Evolutionary conservation across 1,140 invertebrate species (phyloP), one percentile per base, ranked within the genome.

Genomic region (Cotesia vestalis): DNA sequence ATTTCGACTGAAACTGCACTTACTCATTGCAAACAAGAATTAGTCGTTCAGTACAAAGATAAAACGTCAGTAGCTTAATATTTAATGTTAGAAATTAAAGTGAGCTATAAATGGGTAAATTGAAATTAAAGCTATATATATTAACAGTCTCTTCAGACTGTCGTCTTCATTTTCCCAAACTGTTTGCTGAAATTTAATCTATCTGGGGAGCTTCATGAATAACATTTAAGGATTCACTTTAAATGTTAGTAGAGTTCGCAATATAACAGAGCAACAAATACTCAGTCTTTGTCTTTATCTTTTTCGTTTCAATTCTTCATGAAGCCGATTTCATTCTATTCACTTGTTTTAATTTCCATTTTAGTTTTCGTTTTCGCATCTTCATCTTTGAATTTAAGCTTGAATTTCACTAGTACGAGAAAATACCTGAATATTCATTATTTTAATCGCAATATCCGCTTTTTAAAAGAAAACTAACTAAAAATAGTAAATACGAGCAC

Each of bases 371-470:
- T 11, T 6, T 46, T 46, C 11, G 6, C 40, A 46, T 46, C 40
- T 46, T 46, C 5, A 8, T 46, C 40, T 46, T 46, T 46, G 40
- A 46, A 46, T 46, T 46, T 46, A 46, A 9, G 40, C 40, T 46
- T 27, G 11, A 59, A 59, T 59, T 59, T 59, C 57, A 59, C 9
- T 27, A 59, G 57, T 59, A 59, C 9, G 57, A 59, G 20, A 55
- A 20, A 20, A 59, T 27, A 17, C 17, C 6, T 59, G 57, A 59
- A 59, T 59, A 59, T 59, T 59, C 27, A 59, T 59, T 59, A 59
- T 20, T 20, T 20, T 0, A 9, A 59, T 14, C 4, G 40, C 5
- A 46, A 11, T 46, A 46, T 59, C 17, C 57, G 20, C 3, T 9
- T 55, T 55, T 59, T 34, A 59, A 59, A 59, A 59, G 8, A 59